Evolutionary conservation across 53 echinoderm and acorn worm genomes (phyloP).

Genomic region (Echinometra lucunter): DNA sequence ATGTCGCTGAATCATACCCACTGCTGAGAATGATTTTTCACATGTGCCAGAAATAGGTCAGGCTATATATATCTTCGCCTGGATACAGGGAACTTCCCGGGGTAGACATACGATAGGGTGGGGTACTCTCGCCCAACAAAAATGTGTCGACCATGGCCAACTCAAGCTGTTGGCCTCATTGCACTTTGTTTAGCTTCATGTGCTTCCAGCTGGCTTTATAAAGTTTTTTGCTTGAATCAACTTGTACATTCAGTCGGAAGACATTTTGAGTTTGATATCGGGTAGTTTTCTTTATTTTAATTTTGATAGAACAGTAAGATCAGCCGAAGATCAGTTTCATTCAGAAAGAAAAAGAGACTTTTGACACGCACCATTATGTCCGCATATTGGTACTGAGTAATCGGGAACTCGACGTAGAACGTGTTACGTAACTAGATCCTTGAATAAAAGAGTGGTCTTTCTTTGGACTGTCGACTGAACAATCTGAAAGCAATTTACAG

Average conservation of each 20-base stretch:
- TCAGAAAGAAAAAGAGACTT: no score
- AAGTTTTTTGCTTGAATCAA: no score
- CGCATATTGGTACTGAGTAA: not conserved
- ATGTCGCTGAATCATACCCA: no score
- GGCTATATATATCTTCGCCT: not conserved
- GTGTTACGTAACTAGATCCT: constrained; percentile 17
- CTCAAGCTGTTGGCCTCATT: no score
- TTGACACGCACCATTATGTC: not conserved
- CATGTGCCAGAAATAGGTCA: constrained; percentile 3
- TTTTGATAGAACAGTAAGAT: no score
- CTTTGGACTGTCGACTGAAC: not conserved
- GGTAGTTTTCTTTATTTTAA: no score
- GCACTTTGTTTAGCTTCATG: no score
- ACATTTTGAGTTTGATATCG: no score
- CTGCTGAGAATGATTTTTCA: not conserved
- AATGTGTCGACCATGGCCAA: no score
- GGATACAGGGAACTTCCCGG: constrained; percentile 34
- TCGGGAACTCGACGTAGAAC: not conserved
- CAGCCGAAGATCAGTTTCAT: no score
- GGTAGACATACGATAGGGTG: not conserved
- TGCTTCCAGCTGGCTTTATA: no score
- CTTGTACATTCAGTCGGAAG: no score
- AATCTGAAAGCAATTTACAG: not conserved
- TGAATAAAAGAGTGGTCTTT: not conserved
- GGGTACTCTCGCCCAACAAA: not conserved